Percentiles rank a stretch among this genome's conserved stretches.
Evolutionary conservation across 2,113 vertebrate genomes (phyloP).

Genomic region (Clarias gariepinus): DNA sequence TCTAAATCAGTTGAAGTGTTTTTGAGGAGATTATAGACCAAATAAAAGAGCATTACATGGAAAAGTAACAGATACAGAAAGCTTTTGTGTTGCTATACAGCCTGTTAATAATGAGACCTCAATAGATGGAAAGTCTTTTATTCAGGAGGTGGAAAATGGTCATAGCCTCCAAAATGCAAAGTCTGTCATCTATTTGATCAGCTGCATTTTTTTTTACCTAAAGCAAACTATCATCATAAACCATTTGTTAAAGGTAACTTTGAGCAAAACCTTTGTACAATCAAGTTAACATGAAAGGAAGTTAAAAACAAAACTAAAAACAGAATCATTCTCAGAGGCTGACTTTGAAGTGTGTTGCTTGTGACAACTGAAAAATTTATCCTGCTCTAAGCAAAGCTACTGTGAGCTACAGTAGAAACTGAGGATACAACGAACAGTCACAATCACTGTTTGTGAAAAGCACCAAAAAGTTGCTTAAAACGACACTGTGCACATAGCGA

Average conservation of each 20-base stretch:
- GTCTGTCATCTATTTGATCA: not conserved
- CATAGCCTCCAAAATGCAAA: not conserved
- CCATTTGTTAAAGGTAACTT: not conserved
- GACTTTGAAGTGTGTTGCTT: conserved; percentile 60
- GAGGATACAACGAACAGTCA: conserved; percentile 58
- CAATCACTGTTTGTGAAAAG: not conserved
- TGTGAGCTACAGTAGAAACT: conserved; percentile 59
- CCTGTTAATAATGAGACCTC: not conserved
- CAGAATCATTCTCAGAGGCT: conserved; percentile 38
- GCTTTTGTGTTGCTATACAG: not conserved
- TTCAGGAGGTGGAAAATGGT: not conserved
- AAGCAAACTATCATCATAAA: conserved; percentile 45
- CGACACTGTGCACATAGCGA: not conserved
- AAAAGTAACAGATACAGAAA: not conserved
- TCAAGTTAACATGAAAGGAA: not conserved
- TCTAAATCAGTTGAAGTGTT: too few relatives aligned
- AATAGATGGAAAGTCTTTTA: not conserved
- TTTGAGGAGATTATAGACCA: too few relatives aligned
- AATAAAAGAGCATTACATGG: not conserved
- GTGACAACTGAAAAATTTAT: conserved; percentile 69
- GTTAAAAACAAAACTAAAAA: conserved; percentile 11
- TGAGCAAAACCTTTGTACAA: not conserved
- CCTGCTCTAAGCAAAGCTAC: conserved; percentile 72
- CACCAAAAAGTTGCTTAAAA: not conserved
- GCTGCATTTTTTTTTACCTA: not conserved